phyloP scores from a whole-genome alignment of 2,888 invertebrate genomes.

The Diachrysia chrysitis region DNA sequence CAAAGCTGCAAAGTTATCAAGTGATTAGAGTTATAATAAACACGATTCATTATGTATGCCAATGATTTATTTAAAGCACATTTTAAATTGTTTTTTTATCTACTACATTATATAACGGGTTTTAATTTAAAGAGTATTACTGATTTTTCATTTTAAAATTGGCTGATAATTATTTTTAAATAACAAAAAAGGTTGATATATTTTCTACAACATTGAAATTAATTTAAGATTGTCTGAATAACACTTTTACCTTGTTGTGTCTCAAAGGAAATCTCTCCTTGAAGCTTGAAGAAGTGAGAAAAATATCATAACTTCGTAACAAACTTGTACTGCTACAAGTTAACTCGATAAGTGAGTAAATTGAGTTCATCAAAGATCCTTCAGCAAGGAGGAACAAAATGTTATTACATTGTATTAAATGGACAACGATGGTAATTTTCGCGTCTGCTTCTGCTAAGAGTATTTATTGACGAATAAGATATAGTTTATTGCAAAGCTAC shows the following conservation, averaged over 20 bases:
- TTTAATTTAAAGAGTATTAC: too few species aligned
- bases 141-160: too few species aligned
- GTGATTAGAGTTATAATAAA: too few species aligned
- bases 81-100: too few species aligned
- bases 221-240: neutral
- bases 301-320: neutral
- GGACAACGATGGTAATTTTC: neutral
- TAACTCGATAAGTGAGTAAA: neutral
- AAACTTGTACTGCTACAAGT: neutral
- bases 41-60: too few species aligned
- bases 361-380: neutral
- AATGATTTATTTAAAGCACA: too few species aligned
- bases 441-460: neutral
- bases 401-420: neutral
- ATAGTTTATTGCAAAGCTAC: neutral
- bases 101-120: too few species aligned
- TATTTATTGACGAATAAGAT: too few species aligned
- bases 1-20: too few species aligned
- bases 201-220: neutral
- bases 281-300: neutral
- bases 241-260: constrained; percentile 4
- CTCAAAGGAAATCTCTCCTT: constrained; percentile 2
- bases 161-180: too few species aligned
- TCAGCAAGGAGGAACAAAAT: neutral
- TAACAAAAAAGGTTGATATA: neutral